Evolutionary conservation across 1,140 invertebrate species (phyloP).

Genomic region (Leptopilina boulardi): DNA sequence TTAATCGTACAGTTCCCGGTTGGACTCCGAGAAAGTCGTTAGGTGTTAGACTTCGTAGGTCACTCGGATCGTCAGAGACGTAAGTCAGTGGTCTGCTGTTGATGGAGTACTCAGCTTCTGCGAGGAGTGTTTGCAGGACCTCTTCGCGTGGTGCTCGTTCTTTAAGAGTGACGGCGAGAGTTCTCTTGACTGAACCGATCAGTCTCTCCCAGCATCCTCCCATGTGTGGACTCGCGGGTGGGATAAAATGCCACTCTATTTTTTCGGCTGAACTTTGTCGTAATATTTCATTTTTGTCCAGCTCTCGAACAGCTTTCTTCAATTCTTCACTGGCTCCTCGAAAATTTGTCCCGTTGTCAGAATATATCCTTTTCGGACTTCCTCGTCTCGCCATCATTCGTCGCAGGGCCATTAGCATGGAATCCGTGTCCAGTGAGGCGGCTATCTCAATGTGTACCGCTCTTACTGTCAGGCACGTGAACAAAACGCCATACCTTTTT

Average conservation of each 20-base stretch:
- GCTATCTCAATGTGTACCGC: slow-evolving; percentile 50
- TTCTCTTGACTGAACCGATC: slow-evolving; percentile 48
- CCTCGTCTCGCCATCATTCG: slow-evolving; percentile 21
- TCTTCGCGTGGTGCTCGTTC: slow-evolving; percentile 53
- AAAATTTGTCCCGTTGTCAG: slow-evolving; percentile 34
- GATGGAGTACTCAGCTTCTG: slow-evolving; percentile 54
- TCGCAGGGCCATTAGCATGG: slow-evolving; percentile 31
- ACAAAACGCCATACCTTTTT: slow-evolving; percentile 48
- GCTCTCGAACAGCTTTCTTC: not conserved
- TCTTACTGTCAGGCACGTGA: slow-evolving; percentile 48
- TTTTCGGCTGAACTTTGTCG: not conserved
- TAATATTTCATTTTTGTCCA: not conserved
- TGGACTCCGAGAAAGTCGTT: slow-evolving; percentile 54
- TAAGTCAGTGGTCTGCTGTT: slow-evolving; percentile 57
- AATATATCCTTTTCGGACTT: slow-evolving; percentile 13
- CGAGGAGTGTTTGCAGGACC: slow-evolving; percentile 47
- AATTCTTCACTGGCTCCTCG: slow-evolving; percentile 17
- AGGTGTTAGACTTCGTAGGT: slow-evolving; percentile 56
- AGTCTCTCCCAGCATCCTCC: slow-evolving; percentile 60
- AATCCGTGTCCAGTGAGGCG: slow-evolving; percentile 37
- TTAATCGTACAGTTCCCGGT: not conserved
- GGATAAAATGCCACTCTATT: slow-evolving; percentile 59
- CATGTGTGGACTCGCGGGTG: slow-evolving; percentile 57
- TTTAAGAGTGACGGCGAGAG: slow-evolving; percentile 40
- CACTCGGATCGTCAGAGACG: slow-evolving; percentile 49